Base-by-base conservation (phyloP, 2,888 invertebrate genomes). In the Cosmia trapezina region DNA sequence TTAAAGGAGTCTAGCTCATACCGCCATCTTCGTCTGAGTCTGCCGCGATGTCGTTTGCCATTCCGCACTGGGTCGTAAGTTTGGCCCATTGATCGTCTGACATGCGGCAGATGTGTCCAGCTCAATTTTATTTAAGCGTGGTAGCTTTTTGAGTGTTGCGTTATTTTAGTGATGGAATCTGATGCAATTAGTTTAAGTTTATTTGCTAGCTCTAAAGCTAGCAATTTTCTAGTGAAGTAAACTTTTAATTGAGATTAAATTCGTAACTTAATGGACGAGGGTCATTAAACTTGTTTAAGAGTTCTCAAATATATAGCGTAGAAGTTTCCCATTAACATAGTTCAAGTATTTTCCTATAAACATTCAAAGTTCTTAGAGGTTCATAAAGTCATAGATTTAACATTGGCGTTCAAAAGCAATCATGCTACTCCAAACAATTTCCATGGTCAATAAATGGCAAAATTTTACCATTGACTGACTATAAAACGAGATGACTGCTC, bases 401-500 rank as follows among this genome's bases (percentile, higher is more conserved):
- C 11, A 33, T 37, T 9, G 37, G 62, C 28, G 19, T 53, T 65
- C 43, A 43, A 67, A 73, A 49, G 43, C 62, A 54, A 64, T 64
- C 17, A 54, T 54, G 43, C 33, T 60, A 17, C n/a, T 71, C 22
- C 41, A 60, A 65, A 61, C 66, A 62, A 59, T 57, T 73, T 74
- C 17, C n/a, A 49, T 28, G 11, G 28, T 47, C 43, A 62, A 43
- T 62, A 49, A 77, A 67, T 51, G 19, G 17, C 33, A 2, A 54
- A 43, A 49, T 60, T 73, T 28, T 37, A 22, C 14, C 9, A 56
- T 74, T 51, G 22, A 51, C 12, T 45, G 28, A n/a, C 17, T 43
- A n/a, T 59, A 49, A 37, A n/a, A 43, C 37, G 9, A 54, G 60
- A 59, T 49, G 43, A 51, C 62, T 45, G 28, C 43, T 63, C 4